A percentile compares a stretch with the other conserved stretches of the same genome.
These are phyloP conservation scores for Geophilus truncorum DNA, from an alignment of 2,888 invertebrate species.

Conservation along the genomic window DNA sequence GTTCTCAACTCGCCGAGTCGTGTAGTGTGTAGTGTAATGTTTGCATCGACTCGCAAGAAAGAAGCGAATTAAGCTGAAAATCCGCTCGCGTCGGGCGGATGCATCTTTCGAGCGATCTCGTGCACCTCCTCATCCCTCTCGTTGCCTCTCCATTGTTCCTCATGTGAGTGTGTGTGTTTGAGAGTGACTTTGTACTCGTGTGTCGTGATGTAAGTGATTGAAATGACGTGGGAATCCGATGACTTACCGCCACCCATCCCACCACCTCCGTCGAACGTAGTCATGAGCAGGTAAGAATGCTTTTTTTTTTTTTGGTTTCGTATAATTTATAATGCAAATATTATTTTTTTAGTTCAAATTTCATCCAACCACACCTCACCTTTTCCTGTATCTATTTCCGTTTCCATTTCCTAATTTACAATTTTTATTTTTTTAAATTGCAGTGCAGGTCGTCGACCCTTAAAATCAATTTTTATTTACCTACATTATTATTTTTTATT, in stretches of 20 bases:
- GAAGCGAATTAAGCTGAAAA: not conserved
- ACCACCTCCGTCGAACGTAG: not conserved
- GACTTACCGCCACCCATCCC: slow-evolving; percentile 18
- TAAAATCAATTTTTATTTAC: not conserved
- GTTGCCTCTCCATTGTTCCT: slow-evolving; percentile 14
- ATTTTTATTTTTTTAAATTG: not conserved
- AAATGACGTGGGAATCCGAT: slow-evolving; percentile 22
- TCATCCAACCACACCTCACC: not conserved
- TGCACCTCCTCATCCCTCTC: slow-evolving; percentile 1
- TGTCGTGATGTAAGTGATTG: slow-evolving; percentile 25
- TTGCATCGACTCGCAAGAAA: not conserved
- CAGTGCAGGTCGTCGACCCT: not conserved
- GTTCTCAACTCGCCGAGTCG: not conserved
- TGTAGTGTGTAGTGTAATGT: not conserved
- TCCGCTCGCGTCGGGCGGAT: not conserved
- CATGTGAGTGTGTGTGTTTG: not conserved
- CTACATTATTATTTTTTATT: too few relatives aligned
- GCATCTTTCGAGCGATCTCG: not conserved
- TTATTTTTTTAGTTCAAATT: not conserved
- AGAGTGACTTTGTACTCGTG: not conserved
- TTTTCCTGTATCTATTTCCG: not conserved
- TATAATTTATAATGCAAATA: not conserved
- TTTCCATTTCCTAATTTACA: not conserved
- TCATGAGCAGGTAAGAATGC: slow-evolving; percentile 11
- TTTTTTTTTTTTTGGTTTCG: not conserved